Percentiles rank a stretch among this genome's conserved stretches.
Conservation (phyloP, 2,797 vertebrate species). For the Falco rusticolus region DNA sequence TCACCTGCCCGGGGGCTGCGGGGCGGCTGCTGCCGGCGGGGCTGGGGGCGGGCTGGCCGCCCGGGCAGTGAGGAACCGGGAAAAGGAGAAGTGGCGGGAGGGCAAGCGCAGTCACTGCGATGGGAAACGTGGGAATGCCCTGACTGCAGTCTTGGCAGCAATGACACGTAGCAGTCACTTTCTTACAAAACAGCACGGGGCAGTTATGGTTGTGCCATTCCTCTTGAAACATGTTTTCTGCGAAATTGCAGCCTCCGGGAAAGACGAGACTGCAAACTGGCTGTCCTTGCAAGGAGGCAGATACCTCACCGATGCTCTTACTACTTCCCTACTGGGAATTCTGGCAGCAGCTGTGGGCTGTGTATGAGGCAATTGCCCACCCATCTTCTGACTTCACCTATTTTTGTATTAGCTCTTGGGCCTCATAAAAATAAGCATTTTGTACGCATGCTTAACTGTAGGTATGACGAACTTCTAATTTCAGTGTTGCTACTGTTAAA, state of each 20-base stretch:
- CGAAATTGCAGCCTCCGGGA: not conserved
- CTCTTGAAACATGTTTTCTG: not conserved
- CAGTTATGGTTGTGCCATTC: not conserved
- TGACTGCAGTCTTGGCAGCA: fast-evolving
- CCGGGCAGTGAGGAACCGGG: fast-evolving
- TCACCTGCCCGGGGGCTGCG: no score
- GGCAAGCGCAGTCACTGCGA: fast-evolving
- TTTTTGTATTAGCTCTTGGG: not conserved
- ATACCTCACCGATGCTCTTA: not conserved
- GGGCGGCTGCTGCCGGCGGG: no score
- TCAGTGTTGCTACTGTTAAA: not conserved
- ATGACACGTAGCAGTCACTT: fast-evolving
- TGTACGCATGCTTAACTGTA: not conserved
- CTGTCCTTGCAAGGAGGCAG: not conserved
- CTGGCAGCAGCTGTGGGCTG: not conserved
- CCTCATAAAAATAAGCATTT: not conserved
- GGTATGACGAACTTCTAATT: not conserved
- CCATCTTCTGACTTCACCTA: fast-evolving
- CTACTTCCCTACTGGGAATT: not conserved
- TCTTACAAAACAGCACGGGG: not conserved
- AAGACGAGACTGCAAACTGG: not conserved
- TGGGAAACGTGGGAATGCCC: not conserved
- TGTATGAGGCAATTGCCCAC: fast-evolving
- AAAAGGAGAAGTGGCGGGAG: not conserved
- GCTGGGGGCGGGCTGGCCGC: no score